A percentile compares a stretch with the other conserved stretches of the same genome.
Conservation (phyloP, 2,113 vertebrate genomes). For the Callorhinus ursinus region DNA sequence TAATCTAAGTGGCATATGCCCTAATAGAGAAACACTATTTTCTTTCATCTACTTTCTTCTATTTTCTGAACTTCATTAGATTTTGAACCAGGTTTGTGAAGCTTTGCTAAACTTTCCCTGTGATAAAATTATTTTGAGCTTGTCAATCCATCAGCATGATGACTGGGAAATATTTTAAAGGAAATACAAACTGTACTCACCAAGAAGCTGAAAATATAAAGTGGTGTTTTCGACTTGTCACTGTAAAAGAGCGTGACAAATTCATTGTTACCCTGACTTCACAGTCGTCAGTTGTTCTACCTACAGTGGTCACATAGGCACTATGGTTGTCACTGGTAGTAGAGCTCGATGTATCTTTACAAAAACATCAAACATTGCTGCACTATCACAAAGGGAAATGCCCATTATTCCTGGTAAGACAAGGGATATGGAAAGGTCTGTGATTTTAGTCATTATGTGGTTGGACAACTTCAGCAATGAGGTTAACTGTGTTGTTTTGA, state of each 20-base stretch:
- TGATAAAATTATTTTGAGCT: slow-evolving; percentile 57
- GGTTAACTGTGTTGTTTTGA: not conserved
- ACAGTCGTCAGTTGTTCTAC: slow-evolving; percentile 51
- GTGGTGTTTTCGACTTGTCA: slow-evolving; percentile 63
- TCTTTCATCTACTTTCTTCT: not conserved
- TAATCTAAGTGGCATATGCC: not conserved
- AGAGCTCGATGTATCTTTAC: not conserved
- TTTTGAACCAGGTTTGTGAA: not conserved
- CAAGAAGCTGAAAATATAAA: slow-evolving; percentile 58
- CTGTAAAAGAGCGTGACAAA: slow-evolving; percentile 62
- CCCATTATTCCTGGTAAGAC: not conserved
- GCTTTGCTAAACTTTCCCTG: slow-evolving; percentile 54
- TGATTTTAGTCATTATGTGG: not conserved
- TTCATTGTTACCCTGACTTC: slow-evolving; percentile 65
- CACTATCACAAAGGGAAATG: not conserved
- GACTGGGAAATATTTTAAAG: slow-evolving; percentile 57
- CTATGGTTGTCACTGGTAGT: slow-evolving; percentile 52
- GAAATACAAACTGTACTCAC: slow-evolving; percentile 59
- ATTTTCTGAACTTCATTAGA: slow-evolving; percentile 13
- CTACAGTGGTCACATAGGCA: slow-evolving; percentile 40
- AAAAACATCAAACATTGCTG: not conserved
- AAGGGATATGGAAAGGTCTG: not conserved
- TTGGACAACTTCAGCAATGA: not conserved
- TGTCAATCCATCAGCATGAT: slow-evolving; percentile 59
- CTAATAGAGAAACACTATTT: not conserved